Conservation (phyloP, 2,888 invertebrate species). For the Amblyjoppa proteus region DNA sequence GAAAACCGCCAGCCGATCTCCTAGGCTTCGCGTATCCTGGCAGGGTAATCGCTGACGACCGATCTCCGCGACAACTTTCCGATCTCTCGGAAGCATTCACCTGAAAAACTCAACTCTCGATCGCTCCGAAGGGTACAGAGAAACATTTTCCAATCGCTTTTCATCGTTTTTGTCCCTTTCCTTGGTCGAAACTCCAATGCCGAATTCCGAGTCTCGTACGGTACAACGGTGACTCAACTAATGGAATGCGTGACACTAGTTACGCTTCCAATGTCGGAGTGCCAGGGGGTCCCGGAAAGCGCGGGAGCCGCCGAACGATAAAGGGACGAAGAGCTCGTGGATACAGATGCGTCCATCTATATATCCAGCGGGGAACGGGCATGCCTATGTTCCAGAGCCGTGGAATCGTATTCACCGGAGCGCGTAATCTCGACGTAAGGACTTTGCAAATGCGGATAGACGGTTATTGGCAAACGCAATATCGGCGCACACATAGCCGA, state of each 20-base stretch:
- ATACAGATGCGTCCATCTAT: neutral
- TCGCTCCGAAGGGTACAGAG: neutral
- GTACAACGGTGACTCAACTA: neutral
- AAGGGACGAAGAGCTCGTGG: constrained; percentile 16
- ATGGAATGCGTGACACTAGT: constrained; percentile 42
- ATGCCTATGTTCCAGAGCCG: neutral
- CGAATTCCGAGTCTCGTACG: constrained; percentile 29
- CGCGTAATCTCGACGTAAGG: constrained; percentile 63
- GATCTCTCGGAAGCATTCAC: constrained; percentile 4
- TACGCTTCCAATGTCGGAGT: constrained; percentile 27
- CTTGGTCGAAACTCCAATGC: neutral
- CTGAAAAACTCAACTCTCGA: neutral
- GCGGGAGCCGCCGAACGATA: constrained; percentile 28
- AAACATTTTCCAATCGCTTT: constrained; percentile 25
- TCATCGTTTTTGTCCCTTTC: neutral
- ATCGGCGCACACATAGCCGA: constrained; percentile 41
- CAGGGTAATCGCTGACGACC: constrained; percentile 20
- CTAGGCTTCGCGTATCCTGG: constrained; percentile 11
- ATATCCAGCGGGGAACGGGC: neutral
- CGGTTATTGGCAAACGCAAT: constrained; percentile 64
- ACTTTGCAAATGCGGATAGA: constrained; percentile 66
- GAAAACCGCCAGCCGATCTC: constrained; percentile 11
- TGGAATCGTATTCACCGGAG: constrained; percentile 58
- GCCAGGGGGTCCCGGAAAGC: constrained; percentile 24
- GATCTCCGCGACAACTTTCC: constrained; percentile 23